Evolutionary conservation across 53 echinoderm and acorn worm species (phyloP).

Genomic region (Astropecten irregularis): DNA sequence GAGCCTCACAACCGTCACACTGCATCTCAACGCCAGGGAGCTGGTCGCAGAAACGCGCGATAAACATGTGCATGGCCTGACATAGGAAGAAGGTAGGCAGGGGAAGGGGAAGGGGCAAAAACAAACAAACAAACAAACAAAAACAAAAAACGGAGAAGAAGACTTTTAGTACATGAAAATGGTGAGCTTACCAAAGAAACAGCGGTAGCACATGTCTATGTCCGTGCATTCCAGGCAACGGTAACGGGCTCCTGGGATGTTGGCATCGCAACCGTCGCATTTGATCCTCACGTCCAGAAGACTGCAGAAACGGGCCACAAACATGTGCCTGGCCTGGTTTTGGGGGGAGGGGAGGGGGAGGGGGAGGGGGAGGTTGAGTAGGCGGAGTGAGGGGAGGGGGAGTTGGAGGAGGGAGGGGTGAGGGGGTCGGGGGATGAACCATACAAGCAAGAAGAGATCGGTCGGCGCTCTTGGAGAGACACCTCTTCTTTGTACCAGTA

Average conservation of each 20-base stretch:
- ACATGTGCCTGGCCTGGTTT: constrained; percentile 94
- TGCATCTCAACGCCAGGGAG: constrained; percentile 71
- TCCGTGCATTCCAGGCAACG: constrained; percentile 86
- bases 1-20: constrained; percentile 85
- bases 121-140: neutral
- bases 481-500: too few species aligned
- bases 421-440: neutral
- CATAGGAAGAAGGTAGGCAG: neutral
- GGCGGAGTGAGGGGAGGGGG: too few species aligned
- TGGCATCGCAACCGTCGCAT: constrained; percentile 84
- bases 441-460: neutral
- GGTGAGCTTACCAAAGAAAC: constrained; percentile 72
- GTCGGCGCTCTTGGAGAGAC: neutral
- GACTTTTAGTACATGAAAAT: too few species aligned
- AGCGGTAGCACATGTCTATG: constrained; percentile 84
- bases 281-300: constrained; percentile 72
- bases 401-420: too few species aligned
- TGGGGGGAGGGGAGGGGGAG: too few species aligned
- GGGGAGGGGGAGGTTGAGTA: too few species aligned
- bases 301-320: constrained; percentile 89
- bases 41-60: constrained; percentile 86
- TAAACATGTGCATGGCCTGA: constrained; percentile 98
- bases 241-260: constrained; percentile 77
- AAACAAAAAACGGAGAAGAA: neutral
- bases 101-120: neutral